phyloP scores from a whole-genome alignment of 1,140 invertebrate species.

The Teleopsis dalmanni region DNA sequence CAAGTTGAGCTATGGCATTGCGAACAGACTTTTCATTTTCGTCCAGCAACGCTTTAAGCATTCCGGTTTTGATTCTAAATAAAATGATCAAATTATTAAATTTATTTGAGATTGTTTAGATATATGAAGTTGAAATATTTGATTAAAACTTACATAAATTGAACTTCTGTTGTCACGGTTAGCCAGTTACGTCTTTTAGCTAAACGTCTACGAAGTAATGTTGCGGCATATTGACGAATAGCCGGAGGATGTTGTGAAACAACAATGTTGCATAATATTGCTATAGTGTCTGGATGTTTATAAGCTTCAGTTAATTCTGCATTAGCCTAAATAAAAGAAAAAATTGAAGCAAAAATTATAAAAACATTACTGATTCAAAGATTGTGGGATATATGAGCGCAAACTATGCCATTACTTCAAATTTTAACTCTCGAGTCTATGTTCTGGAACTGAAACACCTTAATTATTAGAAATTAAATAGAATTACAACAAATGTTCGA shows the following conservation, averaged over 20 bases:
- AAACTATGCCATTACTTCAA: too few species aligned
- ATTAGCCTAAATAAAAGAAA: constrained; percentile 50
- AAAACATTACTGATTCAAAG: too few species aligned
- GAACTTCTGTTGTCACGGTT: constrained; percentile 48
- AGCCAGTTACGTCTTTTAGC: constrained; percentile 54
- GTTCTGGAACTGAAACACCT: too few species aligned
- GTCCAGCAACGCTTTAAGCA: constrained; percentile 51
- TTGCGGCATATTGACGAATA: constrained; percentile 61
- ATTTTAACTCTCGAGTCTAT: too few species aligned
- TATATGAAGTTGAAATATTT: not conserved
- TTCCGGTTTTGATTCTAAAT: constrained; percentile 52
- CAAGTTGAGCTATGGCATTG: constrained; percentile 56
- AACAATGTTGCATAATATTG: constrained; percentile 52
- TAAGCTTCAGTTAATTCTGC: constrained; percentile 55
- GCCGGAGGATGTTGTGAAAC: constrained; percentile 50
- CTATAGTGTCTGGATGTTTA: constrained; percentile 54
- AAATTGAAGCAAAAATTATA: constrained; percentile 9
- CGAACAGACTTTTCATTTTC: constrained; percentile 58
- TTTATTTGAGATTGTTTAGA: not conserved
- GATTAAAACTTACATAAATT: constrained; percentile 43
- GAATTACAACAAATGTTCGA: too few species aligned
- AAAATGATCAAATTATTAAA: constrained; percentile 5
- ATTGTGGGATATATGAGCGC: too few species aligned
- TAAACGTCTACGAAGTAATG: constrained; percentile 56
- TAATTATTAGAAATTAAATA: too few species aligned